Conservation (phyloP, 2,888 invertebrate genomes). For the Eudemis profundana region DNA sequence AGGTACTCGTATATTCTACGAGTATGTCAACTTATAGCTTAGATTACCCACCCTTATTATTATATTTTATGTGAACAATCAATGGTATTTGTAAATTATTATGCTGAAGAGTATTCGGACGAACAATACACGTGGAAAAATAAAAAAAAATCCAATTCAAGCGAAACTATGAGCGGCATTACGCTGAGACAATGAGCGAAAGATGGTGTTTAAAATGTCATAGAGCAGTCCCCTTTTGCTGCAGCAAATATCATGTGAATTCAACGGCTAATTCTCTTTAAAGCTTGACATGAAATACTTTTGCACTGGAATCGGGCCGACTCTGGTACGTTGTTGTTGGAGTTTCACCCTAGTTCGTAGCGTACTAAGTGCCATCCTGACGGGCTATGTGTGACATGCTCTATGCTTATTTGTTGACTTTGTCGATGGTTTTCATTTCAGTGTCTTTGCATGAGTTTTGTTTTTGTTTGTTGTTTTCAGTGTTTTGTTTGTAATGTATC, state of each 20-base stretch:
- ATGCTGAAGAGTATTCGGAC: too few relatives aligned
- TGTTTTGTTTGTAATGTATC: slow-evolving; percentile 44
- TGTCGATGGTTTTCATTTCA: slow-evolving; percentile 34
- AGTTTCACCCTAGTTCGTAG: slow-evolving; percentile 27
- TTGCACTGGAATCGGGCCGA: slow-evolving; percentile 41
- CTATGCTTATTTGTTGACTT: slow-evolving; percentile 37
- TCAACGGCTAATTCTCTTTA: slow-evolving; percentile 34
- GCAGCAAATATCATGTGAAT: slow-evolving; percentile 17
- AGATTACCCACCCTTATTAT: too few relatives aligned
- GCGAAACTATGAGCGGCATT: too few relatives aligned
- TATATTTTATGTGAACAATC: too few relatives aligned
- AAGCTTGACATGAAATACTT: slow-evolving; percentile 43
- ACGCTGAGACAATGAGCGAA: background rate
- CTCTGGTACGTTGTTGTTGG: slow-evolving; percentile 39
- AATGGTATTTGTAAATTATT: too few relatives aligned
- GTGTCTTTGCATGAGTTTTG: slow-evolving; percentile 45
- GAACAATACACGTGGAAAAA: too few relatives aligned
- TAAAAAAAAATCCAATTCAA: too few relatives aligned
- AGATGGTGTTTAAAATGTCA: slow-evolving; percentile 8
- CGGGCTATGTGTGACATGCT: slow-evolving; percentile 22
- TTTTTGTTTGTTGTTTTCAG: slow-evolving; percentile 36
- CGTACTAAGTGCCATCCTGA: slow-evolving; percentile 22
- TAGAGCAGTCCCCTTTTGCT: slow-evolving; percentile 13
- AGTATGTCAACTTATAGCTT: too few relatives aligned
- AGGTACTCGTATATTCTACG: too few relatives aligned